Evolutionary conservation across 2,888 invertebrate genomes (phyloP).

Genomic region (Amblyjoppa proteus): DNA sequence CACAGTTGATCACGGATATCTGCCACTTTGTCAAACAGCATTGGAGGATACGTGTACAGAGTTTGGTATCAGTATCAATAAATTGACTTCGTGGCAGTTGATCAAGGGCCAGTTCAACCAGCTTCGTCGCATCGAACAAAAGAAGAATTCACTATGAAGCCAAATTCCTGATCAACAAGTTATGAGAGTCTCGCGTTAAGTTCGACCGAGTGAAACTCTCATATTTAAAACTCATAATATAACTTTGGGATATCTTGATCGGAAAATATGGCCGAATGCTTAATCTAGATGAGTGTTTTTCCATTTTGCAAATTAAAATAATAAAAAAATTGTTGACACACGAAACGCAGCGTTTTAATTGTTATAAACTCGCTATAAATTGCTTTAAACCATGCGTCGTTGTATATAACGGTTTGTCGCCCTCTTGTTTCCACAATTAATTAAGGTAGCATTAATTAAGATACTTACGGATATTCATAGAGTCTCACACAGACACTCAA

Average conservation of each 20-base stretch:
- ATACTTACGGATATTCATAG: not conserved
- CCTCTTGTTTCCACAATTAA: not conserved
- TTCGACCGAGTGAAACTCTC: not conserved
- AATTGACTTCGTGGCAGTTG: slow-evolving; percentile 86
- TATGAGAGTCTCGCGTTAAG: too few species aligned
- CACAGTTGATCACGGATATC: slow-evolving; percentile 91
- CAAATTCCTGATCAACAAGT: not conserved
- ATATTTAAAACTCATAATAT: not conserved
- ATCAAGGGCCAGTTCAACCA: slow-evolving; percentile 90
- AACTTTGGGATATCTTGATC: not conserved
- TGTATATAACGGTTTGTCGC: not conserved
- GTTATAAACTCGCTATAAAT: not conserved
- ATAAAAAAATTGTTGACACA: not conserved
- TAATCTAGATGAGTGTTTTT: not conserved
- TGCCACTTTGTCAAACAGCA: slow-evolving; percentile 89
- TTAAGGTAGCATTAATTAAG: not conserved
- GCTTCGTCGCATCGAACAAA: slow-evolving; percentile 85
- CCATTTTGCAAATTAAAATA: not conserved
- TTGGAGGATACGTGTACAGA: slow-evolving; percentile 89
- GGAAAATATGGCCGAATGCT: too few species aligned
- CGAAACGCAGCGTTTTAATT: not conserved
- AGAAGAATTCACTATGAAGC: slow-evolving; percentile 69
- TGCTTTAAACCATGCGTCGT: not conserved
- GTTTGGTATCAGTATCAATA: slow-evolving; percentile 86
- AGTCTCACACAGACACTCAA: not conserved